Percentiles rank a stretch among this genome's conserved stretches.
Evolutionary conservation across 2,797 vertebrate species (phyloP).

Genomic region (Capromys pilorides): DNA sequence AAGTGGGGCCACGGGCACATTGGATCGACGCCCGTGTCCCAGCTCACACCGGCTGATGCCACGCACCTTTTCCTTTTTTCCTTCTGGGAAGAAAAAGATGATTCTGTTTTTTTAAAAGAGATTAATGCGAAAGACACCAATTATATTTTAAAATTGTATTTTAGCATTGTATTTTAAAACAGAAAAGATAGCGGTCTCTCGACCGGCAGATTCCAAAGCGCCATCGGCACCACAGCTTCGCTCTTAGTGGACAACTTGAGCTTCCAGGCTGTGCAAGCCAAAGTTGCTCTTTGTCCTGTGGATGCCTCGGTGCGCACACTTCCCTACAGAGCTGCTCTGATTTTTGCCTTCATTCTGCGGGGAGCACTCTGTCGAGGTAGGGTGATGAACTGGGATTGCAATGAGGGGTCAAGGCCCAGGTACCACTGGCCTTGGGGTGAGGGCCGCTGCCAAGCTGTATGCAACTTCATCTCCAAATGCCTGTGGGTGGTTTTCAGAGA

Average conservation of each 20-base stretch:
- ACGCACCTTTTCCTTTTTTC: not conserved
- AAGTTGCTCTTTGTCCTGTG: not conserved
- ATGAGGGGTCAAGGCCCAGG: not conserved
- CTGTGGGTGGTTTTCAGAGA: not conserved
- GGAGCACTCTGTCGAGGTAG: too few relatives aligned
- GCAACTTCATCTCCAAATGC: not conserved
- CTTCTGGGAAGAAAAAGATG: not conserved
- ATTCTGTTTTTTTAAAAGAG: not conserved
- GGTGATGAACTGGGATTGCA: not conserved
- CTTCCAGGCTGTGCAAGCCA: not conserved
- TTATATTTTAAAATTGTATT: not conserved
- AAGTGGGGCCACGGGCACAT: not conserved
- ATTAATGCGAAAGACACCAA: not conserved
- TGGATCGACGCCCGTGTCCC: not conserved
- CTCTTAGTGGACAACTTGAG: not conserved
- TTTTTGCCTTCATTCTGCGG: not conserved
- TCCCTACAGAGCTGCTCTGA: too few relatives aligned
- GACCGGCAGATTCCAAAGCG: not conserved
- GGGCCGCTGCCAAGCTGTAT: not conserved
- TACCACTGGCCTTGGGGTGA: not conserved
- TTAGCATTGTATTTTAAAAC: not conserved
- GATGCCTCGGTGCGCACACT: not conserved
- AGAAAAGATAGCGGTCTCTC: not conserved
- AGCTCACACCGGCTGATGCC: not conserved
- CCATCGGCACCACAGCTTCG: fast-evolving